These are phyloP conservation scores for Gymnoscelis rufifasciata DNA, from an alignment of 2,888 invertebrate genomes.

Conservation along the genomic window DNA sequence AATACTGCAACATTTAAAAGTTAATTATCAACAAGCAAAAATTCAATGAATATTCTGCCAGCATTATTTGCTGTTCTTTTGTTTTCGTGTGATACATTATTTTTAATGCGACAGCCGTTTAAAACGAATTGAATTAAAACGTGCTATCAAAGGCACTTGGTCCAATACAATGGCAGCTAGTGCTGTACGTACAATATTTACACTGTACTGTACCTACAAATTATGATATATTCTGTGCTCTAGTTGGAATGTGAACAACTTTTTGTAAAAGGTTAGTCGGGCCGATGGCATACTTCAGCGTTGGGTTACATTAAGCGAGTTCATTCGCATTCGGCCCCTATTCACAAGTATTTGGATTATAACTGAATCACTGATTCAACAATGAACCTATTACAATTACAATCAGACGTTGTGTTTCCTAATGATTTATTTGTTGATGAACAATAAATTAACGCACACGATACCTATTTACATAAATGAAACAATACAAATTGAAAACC, in stretches of 20 bases:
- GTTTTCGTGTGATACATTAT: conserved; percentile 13
- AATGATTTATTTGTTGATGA: neutral
- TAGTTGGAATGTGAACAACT: conserved; percentile 44
- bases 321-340: conserved; percentile 70
- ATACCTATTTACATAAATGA: no score
- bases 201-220: no score
- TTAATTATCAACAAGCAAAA: conserved; percentile 22
- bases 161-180: conserved; percentile 9
- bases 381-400: conserved; percentile 41
- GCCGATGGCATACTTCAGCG: conserved; percentile 68
- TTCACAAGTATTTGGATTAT: conserved; percentile 66
- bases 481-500: no score
- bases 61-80: conserved; percentile 12
- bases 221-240: conserved; percentile 30
- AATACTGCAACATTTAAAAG: conserved; percentile 20
- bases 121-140: conserved; percentile 19
- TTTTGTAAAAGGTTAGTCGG: conserved; percentile 68
- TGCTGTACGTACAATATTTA: neutral
- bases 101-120: conserved; percentile 15
- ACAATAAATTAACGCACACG: neutral
- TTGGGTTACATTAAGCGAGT: conserved; percentile 70
- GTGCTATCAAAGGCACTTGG: conserved; percentile 6
- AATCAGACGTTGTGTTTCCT: conserved; percentile 35
- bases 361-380: conserved; percentile 61
- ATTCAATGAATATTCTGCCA: conserved; percentile 16